Percentiles rank a stretch among this genome's conserved stretches.
Conservation (phyloP, 1,140 invertebrate genomes). For the Mizuhopecten yessoensis region DNA sequence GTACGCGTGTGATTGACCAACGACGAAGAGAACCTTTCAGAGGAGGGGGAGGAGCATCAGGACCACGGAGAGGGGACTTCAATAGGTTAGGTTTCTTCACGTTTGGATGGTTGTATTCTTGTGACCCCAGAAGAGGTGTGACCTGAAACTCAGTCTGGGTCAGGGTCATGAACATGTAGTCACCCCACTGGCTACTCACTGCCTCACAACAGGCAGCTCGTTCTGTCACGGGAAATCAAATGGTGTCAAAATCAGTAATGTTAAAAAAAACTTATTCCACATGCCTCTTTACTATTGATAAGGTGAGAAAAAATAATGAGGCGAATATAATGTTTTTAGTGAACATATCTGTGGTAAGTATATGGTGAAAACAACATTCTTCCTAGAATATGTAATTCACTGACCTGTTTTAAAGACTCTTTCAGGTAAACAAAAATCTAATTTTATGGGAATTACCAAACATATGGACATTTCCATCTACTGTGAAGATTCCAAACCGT, state of each 20-base stretch:
- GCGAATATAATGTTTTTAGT: neutral
- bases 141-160: conserved; percentile 42
- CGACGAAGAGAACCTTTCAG: conserved; percentile 62
- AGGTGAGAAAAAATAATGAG: too few species aligned
- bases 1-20: conserved; percentile 60
- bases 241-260: neutral
- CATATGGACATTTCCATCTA: conserved; percentile 15
- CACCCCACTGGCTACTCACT: neutral
- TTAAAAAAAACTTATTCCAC: neutral
- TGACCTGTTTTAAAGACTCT: neutral
- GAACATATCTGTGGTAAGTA: neutral
- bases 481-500: neutral
- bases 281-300: too few species aligned
- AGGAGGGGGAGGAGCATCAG: conserved; percentile 40
- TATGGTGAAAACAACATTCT: neutral
- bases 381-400: neutral
- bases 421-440: neutral
- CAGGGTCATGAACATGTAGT: neutral
- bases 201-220: neutral
- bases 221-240: neutral
- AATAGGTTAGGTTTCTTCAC: conserved; percentile 68
- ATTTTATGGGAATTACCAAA: conserved; percentile 17
- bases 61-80: conserved; percentile 63
- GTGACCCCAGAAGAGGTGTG: conserved; percentile 57
- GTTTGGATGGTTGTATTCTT: conserved; percentile 62